Evolutionary conservation across 2,888 invertebrate species (phyloP).

Genomic region (Leucophora obtusa): DNA sequence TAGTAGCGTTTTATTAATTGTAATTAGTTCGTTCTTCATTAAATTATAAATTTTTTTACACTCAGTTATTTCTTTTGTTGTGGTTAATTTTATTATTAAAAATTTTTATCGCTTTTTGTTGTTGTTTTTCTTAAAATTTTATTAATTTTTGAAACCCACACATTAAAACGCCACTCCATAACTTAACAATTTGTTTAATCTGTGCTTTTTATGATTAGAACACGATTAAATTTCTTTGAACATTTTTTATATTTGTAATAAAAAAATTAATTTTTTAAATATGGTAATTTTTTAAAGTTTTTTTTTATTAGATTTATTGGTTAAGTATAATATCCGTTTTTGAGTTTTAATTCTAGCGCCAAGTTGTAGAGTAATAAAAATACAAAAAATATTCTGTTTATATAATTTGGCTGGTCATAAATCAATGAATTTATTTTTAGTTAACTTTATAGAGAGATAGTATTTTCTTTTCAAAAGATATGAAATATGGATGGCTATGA

Average conservation of each 20-base stretch:
- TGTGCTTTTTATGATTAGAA: background rate
- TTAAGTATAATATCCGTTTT: background rate
- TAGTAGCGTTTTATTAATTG: background rate
- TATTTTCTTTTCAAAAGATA: too few species aligned
- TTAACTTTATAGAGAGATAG: too few species aligned
- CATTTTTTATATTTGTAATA: background rate
- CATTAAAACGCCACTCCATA: background rate
- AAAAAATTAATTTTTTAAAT: background rate
- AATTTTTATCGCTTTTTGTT: background rate
- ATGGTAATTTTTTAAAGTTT: background rate
- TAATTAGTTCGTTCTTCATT: background rate
- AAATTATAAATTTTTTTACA: background rate
- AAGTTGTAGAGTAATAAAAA: background rate
- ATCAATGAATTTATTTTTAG: constrained; percentile 6
- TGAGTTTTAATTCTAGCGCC: constrained; percentile 8
- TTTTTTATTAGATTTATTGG: background rate
- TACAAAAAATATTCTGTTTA: background rate
- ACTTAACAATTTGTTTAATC: background rate
- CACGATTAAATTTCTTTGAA: background rate
- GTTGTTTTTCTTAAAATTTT: background rate
- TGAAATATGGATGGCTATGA: too few species aligned
- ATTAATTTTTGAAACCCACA: background rate
- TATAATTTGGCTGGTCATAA: background rate
- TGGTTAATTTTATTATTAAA: background rate
- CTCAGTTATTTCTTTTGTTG: background rate